A percentile compares a stretch with the other conserved stretches of the same genome.
phyloP scores from a whole-genome alignment of 2,797 vertebrate species.

The Ceryle rudis region DNA sequence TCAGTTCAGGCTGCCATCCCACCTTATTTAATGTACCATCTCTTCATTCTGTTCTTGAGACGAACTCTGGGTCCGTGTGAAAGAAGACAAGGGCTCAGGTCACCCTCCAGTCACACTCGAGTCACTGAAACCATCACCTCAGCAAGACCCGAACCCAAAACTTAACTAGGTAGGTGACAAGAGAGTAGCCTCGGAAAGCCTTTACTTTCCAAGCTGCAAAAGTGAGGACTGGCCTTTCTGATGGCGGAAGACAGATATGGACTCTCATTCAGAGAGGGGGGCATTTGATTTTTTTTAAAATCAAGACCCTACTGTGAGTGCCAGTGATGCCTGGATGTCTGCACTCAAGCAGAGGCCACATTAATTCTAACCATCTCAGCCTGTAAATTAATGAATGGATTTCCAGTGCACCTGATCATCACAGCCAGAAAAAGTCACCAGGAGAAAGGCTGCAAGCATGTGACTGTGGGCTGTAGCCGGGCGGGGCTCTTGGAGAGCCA shows the following conservation, averaged over 20 bases:
- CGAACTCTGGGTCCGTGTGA: accelerated
- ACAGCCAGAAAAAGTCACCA: neutral
- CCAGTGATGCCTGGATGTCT: neutral
- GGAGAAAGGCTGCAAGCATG: neutral
- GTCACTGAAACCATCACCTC: neutral
- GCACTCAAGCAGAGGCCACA: neutral
- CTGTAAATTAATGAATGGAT: neutral
- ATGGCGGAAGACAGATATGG: neutral
- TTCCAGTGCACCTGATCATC: neutral
- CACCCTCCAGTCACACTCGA: neutral
- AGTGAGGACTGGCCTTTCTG: neutral
- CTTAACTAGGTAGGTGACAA: neutral
- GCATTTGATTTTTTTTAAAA: neutral
- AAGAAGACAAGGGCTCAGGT: accelerated
- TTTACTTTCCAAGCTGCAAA: neutral
- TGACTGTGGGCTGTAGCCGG: neutral
- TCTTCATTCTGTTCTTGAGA: neutral
- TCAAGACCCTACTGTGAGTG: neutral
- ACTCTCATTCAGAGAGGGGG: neutral
- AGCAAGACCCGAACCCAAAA: neutral
- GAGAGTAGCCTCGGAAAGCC: neutral
- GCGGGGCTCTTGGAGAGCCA: neutral
- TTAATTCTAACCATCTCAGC: neutral
- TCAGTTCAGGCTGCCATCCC: neutral
- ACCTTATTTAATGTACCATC: neutral